A percentile compares a stretch with the other conserved stretches of the same genome.
phyloP scores from a whole-genome alignment of 2,797 vertebrate species.

The Taeniopygia guttata region DNA sequence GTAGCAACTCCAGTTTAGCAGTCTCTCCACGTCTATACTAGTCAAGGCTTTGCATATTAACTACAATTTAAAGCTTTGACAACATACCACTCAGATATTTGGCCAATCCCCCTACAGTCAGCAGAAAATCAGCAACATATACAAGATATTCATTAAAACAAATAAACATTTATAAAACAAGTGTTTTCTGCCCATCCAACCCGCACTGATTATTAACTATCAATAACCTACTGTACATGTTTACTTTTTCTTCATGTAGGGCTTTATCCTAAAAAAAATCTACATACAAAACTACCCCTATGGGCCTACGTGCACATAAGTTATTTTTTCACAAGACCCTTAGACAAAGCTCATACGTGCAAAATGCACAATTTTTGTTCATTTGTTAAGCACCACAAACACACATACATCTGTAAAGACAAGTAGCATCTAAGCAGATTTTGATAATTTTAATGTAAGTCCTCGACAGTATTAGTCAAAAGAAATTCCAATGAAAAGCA shows the following conservation, averaged over 20 bases:
- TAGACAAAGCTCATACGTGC: not conserved
- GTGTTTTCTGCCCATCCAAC: not conserved
- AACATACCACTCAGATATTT: constrained; percentile 37
- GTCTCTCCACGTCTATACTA: not conserved
- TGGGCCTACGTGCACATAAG: not conserved
- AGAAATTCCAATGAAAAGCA: not conserved
- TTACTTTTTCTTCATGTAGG: not conserved
- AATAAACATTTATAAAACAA: not conserved
- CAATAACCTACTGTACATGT: not conserved
- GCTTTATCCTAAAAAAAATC: not conserved
- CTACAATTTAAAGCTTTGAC: constrained; percentile 11
- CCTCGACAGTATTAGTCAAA: not conserved
- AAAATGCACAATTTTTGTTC: not conserved
- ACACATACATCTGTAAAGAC: not conserved
- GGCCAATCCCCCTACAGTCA: constrained; percentile 23
- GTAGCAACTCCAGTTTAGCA: constrained; percentile 24
- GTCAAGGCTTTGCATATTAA: constrained; percentile 7
- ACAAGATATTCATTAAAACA: constrained; percentile 31
- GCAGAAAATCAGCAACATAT: constrained; percentile 39
- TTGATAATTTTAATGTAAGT: not conserved
- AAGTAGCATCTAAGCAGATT: not conserved
- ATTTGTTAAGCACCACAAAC: not conserved
- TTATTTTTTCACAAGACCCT: not conserved
- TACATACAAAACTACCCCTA: not conserved
- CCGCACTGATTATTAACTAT: not conserved